Conservation (phyloP, 2,888 invertebrate species). For the Argyra leucocephala region DNA sequence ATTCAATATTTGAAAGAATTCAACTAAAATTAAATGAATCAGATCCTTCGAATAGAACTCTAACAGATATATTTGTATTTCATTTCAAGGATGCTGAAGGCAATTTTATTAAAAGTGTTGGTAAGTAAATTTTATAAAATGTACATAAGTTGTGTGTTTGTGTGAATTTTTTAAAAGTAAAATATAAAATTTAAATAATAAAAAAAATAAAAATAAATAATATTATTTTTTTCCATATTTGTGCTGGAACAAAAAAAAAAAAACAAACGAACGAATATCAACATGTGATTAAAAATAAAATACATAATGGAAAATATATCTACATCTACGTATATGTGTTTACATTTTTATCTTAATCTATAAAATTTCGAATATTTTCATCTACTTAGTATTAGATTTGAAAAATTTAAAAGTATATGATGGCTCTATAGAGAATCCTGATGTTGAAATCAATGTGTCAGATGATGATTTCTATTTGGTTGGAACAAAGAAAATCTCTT, state of each 20-base stretch:
- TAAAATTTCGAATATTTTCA: too few species aligned
- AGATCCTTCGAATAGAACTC: conserved; percentile 35
- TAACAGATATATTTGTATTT: conserved; percentile 37
- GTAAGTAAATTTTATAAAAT: conserved; percentile 26
- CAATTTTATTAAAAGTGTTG: conserved; percentile 36
- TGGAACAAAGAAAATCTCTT: conserved; percentile 35
- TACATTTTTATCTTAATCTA: background rate
- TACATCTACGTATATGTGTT: too few species aligned
- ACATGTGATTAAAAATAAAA: background rate
- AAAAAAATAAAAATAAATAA: background rate
- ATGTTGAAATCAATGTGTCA: conserved; percentile 34
- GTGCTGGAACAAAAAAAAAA: too few species aligned
- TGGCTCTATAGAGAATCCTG: conserved; percentile 30
- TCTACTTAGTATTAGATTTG: conserved; percentile 38
- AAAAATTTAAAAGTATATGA: conserved; percentile 40
- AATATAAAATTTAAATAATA: background rate
- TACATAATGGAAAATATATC: too few species aligned
- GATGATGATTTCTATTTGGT: conserved; percentile 39
- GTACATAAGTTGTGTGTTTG: background rate
- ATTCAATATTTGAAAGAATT: conserved; percentile 40
- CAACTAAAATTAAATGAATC: conserved; percentile 35
- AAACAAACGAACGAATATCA: too few species aligned
- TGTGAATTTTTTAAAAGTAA: background rate
- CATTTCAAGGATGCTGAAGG: conserved; percentile 39
- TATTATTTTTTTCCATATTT: background rate